Evolutionary conservation across 2,888 invertebrate species (phyloP).

Genomic region (Drosophila helvetica): DNA sequence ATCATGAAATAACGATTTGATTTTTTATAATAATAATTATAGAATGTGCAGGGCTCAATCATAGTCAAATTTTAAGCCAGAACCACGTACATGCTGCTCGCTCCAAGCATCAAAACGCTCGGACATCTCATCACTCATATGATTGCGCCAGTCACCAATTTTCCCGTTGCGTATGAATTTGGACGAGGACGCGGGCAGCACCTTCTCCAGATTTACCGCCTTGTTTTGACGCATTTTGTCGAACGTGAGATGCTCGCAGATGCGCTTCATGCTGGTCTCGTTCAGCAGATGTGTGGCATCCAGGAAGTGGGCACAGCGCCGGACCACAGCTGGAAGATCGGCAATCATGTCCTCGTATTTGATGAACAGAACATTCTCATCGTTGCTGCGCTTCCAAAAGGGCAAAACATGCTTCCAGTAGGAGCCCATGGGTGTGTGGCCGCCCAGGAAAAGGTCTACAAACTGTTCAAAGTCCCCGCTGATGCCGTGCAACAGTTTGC

Average conservation of each 20-base stretch:
- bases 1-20: neutral
- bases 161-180: slow-evolving; percentile 91
- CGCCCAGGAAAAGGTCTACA: slow-evolving; percentile 89
- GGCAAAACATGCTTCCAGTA: slow-evolving; percentile 88
- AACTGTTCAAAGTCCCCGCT: slow-evolving; percentile 89
- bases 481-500: slow-evolving; percentile 88
- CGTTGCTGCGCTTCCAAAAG: slow-evolving; percentile 89
- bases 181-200: slow-evolving; percentile 84
- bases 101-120: slow-evolving; percentile 90
- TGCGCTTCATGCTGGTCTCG: slow-evolving; percentile 87
- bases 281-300: slow-evolving; percentile 82
- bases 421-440: slow-evolving; percentile 87
- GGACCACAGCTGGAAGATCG: slow-evolving; percentile 88
- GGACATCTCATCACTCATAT: slow-evolving; percentile 90
- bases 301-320: slow-evolving; percentile 86
- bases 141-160: slow-evolving; percentile 91
- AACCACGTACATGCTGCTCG: slow-evolving; percentile 86
- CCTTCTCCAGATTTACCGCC: slow-evolving; percentile 89
- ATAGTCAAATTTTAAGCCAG: slow-evolving; percentile 87
- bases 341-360: slow-evolving; percentile 93
- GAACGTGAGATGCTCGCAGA: slow-evolving; percentile 91
- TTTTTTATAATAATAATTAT: neutral
- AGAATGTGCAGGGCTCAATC: slow-evolving; percentile 56
- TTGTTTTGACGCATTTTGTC: slow-evolving; percentile 92
- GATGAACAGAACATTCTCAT: slow-evolving; percentile 90